Base-by-base conservation (phyloP, 2,888 invertebrate genomes). In the Andrena chrysosceles region DNA sequence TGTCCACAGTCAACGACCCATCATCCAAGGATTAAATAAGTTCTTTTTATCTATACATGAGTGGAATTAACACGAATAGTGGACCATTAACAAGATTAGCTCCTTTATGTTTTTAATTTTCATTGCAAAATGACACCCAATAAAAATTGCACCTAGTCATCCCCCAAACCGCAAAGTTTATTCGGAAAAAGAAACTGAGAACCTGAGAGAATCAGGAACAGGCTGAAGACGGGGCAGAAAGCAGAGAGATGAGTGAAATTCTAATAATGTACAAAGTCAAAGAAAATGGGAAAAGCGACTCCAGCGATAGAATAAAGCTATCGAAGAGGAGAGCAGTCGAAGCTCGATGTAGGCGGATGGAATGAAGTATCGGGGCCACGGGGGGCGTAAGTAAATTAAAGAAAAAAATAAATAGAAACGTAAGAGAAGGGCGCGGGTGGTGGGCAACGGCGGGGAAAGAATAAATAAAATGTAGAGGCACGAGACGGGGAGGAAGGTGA, bases 401-500 rank as follows among this genome's bases (percentile, higher is more conserved):
- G 48, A 23, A 59, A 64, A 54, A 29, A 60, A 23, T n/a, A 49
- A 52, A 33, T 16, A 23, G n/a, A 29, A 48, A 63, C 13, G 23
- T 56, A 20, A 20, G 33, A 33, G 20, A 35, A 35, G 62, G 33
- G 33, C 20, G 20, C 56, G 23, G 20, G 4, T 0, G 33, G 8
- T 7, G 33, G 59, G 5, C 29, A 16, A 13, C 8, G 60, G 60
- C n/a, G 42, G 20, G 42, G 20, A n/a, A 29, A 70, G 59, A 56
- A 70, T 59, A 70, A 59, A 70, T 59, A 70, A 70, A 70, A 70
- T n/a, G 29, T 8, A n/a, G 31, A 35, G 62, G 33, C 52, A 10
- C 3, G 26, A 66, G 54, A 74, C 33, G 23, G 23, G 66, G 42
- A 64, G 26, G 33, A 26, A 35, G 60, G 20, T 13, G 6, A 31